phyloP scores from a whole-genome alignment of 2,797 vertebrate species.

The Eulemur mongoz region DNA sequence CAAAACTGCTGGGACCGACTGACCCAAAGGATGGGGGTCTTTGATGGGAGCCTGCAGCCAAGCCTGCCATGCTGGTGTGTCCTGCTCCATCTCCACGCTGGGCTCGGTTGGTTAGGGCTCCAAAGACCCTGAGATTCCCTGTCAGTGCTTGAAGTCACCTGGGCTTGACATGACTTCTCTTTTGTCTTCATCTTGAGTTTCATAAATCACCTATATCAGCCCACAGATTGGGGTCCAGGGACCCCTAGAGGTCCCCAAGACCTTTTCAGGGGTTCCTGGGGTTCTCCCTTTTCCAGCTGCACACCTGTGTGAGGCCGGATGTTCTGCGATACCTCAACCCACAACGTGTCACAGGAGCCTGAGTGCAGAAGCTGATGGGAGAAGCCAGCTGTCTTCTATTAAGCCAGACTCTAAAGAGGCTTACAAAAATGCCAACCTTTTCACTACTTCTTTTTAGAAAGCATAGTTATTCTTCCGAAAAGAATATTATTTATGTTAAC shows the following conservation, averaged over 20 bases:
- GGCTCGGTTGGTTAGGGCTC: background rate
- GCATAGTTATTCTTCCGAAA: background rate
- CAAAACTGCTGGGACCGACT: no score
- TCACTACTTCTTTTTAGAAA: background rate
- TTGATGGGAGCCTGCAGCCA: background rate
- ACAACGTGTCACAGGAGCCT: rapidly evolving
- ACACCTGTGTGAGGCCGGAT: rapidly evolving
- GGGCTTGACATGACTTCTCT: background rate
- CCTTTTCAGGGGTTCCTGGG: rapidly evolving
- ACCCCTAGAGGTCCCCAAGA: background rate
- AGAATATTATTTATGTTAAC: background rate
- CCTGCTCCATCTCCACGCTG: background rate
- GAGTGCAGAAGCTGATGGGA: background rate
- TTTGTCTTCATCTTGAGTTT: background rate
- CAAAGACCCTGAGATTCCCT: background rate
- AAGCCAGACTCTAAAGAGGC: background rate
- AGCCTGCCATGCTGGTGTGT: background rate
- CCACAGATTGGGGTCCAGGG: background rate
- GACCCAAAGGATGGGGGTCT: background rate
- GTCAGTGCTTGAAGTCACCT: background rate
- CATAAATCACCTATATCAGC: background rate
- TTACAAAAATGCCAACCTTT: background rate
- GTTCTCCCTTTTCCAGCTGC: background rate
- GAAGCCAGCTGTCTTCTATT: background rate
- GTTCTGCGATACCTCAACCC: no score